Base-by-base conservation (phyloP, 2,888 invertebrate genomes). In the Eupithecia insigniata region DNA sequence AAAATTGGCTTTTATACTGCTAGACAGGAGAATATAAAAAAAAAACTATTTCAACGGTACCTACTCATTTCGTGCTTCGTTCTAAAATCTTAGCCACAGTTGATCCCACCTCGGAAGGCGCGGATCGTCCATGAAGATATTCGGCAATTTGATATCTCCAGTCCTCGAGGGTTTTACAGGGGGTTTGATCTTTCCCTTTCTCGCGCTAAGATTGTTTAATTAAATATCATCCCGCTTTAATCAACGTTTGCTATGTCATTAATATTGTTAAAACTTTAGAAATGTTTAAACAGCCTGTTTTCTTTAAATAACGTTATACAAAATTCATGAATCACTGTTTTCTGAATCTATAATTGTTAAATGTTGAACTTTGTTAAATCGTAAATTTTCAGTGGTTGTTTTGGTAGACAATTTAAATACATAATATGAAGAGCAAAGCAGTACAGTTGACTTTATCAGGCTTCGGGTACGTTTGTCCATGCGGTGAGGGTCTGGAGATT, bases 401-500 rank as follows among this genome's bases (percentile, higher is more conserved):
- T 36, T 16, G 12, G n/a, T 39, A 36, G 28, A 61, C 60, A 70
- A 69, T 71, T 60, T 68, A 65, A 77, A 72, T 71, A 16, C 39
- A 39, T 16, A 58, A 73, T 75, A 74, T 72, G 62, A 66, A 84
- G 80, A 80, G 79, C 80, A 77, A 75, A 77, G 60, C 71, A 74
- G 73, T 65, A 72, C 64, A 75, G 72, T 74, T 73, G 80, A 81
- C 81, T 83, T 82, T 85, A 86, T 88, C 85, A 84, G 82, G 78
- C 79, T 82, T 80, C 80, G 81, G 79, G 80, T 79, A 80, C 81
- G 80, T 82, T 84, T 80, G 81, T 83, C 80, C 82, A 85, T 84
- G 85, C 78, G 82, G 83, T 81, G 84, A 84, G 86, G 86, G 87
- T 85, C 86, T 84, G 82, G 83, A 89, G 88, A 90, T 88, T 85